Base-by-base conservation (phyloP, 1,140 invertebrate genomes). In the Bombus consobrinus region DNA sequence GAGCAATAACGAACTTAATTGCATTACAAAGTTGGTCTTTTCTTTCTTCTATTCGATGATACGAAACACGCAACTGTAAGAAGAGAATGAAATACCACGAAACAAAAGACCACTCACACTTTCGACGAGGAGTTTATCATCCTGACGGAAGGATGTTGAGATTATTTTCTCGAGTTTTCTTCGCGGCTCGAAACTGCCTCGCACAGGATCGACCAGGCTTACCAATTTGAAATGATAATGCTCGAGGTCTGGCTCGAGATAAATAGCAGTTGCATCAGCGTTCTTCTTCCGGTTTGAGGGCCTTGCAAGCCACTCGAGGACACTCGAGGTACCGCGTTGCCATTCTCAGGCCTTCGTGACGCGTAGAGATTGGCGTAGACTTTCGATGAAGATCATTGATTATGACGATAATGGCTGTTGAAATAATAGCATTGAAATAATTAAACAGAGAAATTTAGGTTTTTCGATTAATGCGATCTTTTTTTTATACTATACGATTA, bases 211-310 rank as follows among this genome's bases (percentile, higher is more conserved):
- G n/a, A 62, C 41, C 47, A n/a, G 47, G 53, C 53, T 79, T 79
- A 28, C 76, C 83, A 79, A 85, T 85, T 85, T 85, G 83, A 85
- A 85, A 85, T 85, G 83, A 85, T 85, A 85, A 85, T 85, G 83
- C 39, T 32, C 28, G 66, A 79, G 76, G 83, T 69, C 64, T 85
- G 76, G 76, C 47, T 59, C 37, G 83, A 85, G 83, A 85, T 85
- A 85, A 85, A 85, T 85, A 80, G 83, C 83, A 57, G 83, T 80
- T 80, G 83, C 83, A 85, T 85, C 83, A 85, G 83, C 83, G 83
- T 85, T 85, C 83, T 85, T 85, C 83, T 80, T 32, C 47, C 66
- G 57, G 57, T 80, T 85, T 47, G 76, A 62, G 53, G 57, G 57
- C 39, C 75, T 72, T 66, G 34, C 37, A n/a, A 78, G 82, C 39